Percentiles rank a stretch among this genome's conserved stretches.
Conservation (phyloP, 2,113 vertebrate genomes). For the Orthochromis malagaraziensis region DNA sequence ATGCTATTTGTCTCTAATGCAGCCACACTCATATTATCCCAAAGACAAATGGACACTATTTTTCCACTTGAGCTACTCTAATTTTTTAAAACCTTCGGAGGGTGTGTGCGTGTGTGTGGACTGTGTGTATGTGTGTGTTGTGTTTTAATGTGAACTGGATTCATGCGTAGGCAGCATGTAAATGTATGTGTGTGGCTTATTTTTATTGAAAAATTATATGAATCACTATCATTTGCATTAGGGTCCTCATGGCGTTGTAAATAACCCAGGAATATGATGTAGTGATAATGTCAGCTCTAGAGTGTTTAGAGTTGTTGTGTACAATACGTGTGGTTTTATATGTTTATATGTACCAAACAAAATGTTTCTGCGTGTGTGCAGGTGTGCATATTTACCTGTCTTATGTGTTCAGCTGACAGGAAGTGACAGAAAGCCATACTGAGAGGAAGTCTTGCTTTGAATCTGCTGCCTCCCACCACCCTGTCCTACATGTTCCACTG, state of each 20-base stretch:
- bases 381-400: background rate
- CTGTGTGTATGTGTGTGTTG: background rate
- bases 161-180: background rate
- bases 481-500: background rate
- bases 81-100: constrained; percentile 60
- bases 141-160: background rate
- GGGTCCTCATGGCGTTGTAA: background rate
- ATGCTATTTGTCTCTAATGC: constrained; percentile 77
- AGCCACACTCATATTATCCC: constrained; percentile 67
- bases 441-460: background rate
- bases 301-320: background rate
- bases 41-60: constrained; percentile 73
- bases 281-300: background rate
- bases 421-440: background rate
- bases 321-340: background rate
- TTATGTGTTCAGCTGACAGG: background rate
- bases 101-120: constrained; percentile 22
- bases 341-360: background rate
- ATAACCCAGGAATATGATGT: background rate
- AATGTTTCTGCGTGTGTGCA: background rate
- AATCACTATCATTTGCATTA: background rate
- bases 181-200: background rate
- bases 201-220: background rate
- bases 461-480: background rate
- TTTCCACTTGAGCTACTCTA: constrained; percentile 65